A percentile compares a stretch with the other conserved stretches of the same genome.
phyloP scores from a whole-genome alignment of 1,140 invertebrate genomes.

The Eumeta japonica region DNA sequence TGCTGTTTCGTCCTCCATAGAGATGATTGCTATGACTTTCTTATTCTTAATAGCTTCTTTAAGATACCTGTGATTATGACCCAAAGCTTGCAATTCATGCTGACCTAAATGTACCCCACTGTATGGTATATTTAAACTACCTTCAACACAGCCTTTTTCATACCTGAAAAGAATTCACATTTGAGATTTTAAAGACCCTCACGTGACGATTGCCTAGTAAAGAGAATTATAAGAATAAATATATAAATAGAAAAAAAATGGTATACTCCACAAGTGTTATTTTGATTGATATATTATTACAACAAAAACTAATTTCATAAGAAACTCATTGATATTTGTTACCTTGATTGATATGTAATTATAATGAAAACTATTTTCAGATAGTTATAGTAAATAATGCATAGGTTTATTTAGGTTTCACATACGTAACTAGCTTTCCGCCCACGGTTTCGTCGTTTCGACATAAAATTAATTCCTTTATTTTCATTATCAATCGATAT shows the following conservation, averaged over 20 bases:
- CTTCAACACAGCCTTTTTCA: slow-evolving; percentile 70
- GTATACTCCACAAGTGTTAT: neutral
- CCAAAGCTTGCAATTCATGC: slow-evolving; percentile 61
- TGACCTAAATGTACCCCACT: slow-evolving; percentile 71
- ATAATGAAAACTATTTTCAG: too few relatives aligned
- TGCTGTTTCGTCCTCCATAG: slow-evolving; percentile 72
- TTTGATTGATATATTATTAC: too few relatives aligned
- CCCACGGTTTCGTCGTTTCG: too few relatives aligned
- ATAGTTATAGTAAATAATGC: too few relatives aligned
- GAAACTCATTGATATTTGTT: too few relatives aligned
- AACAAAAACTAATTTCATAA: too few relatives aligned
- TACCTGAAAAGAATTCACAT: slow-evolving; percentile 69
- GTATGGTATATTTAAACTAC: slow-evolving; percentile 86
- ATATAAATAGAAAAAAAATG: neutral
- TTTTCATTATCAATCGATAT: too few relatives aligned
- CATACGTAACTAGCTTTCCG: too few relatives aligned
- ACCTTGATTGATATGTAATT: too few relatives aligned
- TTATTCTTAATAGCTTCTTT: slow-evolving; percentile 49
- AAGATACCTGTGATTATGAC: slow-evolving; percentile 63
- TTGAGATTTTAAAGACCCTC: slow-evolving; percentile 5
- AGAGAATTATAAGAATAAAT: neutral
- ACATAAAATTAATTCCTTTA: too few relatives aligned
- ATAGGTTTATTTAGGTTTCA: too few relatives aligned
- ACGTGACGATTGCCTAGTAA: neutral
- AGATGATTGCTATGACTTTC: slow-evolving; percentile 76